Percentiles rank a stretch among this genome's conserved stretches.
These are phyloP conservation scores for Nasua narica DNA, from an alignment of 2,797 vertebrate genomes.

Conservation along the genomic window DNA sequence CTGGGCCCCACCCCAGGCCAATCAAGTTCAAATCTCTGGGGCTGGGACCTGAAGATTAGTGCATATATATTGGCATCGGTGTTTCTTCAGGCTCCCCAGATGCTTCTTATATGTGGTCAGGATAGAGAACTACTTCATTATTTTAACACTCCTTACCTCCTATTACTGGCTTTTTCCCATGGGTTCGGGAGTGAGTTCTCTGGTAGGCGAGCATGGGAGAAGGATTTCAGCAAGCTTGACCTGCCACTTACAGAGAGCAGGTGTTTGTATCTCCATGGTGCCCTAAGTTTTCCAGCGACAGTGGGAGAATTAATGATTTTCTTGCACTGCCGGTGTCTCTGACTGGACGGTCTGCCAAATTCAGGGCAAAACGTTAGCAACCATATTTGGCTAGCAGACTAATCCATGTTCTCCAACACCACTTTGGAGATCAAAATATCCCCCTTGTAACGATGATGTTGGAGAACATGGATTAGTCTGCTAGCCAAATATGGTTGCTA, in stretches of 20 bases:
- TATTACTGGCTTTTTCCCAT: background rate
- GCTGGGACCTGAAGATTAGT: background rate
- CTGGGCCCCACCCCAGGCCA: background rate
- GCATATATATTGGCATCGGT: background rate
- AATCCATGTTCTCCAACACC: background rate
- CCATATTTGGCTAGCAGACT: background rate
- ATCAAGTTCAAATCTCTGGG: background rate
- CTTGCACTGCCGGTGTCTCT: background rate
- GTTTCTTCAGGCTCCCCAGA: background rate
- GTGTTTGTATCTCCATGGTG: background rate
- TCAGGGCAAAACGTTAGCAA: background rate
- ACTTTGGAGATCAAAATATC: background rate
- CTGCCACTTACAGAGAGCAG: background rate
- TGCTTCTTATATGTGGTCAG: background rate
- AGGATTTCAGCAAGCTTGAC: background rate
- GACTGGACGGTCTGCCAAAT: background rate
- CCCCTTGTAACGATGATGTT: background rate
- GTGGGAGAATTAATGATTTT: background rate
- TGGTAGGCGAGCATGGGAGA: background rate
- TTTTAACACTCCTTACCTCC: background rate
- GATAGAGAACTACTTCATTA: background rate
- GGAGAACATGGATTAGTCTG: background rate
- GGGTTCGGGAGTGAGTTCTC: background rate
- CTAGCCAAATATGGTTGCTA: background rate
- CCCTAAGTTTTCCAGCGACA: background rate